Percentiles rank a stretch among this genome's conserved stretches.
phyloP scores from a whole-genome alignment of 2,797 vertebrate species.

The Cryptoprocta ferox region DNA sequence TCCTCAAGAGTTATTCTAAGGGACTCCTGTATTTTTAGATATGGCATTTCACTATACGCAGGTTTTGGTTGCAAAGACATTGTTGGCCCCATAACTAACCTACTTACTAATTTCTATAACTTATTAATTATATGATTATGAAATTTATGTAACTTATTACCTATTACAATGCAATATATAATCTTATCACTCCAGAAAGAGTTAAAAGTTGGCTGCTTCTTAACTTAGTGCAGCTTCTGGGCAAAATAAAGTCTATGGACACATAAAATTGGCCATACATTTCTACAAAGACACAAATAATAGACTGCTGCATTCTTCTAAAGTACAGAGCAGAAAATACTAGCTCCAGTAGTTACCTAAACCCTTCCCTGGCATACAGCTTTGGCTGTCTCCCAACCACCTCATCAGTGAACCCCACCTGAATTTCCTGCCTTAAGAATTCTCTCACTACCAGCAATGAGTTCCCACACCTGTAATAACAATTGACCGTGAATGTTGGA shows the following conservation, averaged over 20 bases:
- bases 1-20: constrained; percentile 5
- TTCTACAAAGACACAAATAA: constrained; percentile 28
- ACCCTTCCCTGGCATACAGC: background rate
- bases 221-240: constrained; percentile 25
- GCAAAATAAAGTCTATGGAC: background rate
- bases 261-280: background rate
- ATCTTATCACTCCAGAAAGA: background rate
- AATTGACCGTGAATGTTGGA: constrained; percentile 42
- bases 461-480: constrained; percentile 78
- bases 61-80: background rate
- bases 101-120: background rate
- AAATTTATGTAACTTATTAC: background rate
- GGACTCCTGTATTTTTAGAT: background rate
- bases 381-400: constrained; percentile 15
- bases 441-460: constrained; percentile 17
- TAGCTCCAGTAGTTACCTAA: background rate
- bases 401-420: constrained; percentile 55
- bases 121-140: background rate
- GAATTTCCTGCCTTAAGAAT: constrained; percentile 65
- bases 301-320: background rate
- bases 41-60: background rate
- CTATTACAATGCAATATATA: background rate
- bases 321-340: constrained; percentile 26
- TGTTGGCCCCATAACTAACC: background rate
- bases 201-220: background rate